Conservation (phyloP, 2,797 vertebrate species). For the Mus spretus region DNA sequence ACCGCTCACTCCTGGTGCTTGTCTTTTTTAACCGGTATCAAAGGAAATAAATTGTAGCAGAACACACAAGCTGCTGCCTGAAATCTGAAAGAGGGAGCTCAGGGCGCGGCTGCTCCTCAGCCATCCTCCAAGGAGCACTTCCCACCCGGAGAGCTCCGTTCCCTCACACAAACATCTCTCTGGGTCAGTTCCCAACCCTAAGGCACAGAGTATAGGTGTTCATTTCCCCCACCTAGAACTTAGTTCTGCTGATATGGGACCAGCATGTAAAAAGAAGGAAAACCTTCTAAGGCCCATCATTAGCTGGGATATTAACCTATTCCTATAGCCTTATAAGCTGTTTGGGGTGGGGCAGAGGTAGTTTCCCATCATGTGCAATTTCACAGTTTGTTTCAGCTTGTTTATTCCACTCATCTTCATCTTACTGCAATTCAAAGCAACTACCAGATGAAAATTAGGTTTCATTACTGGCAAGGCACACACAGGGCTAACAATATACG, state of each 20-base stretch:
- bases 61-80: slow-evolving; percentile 35
- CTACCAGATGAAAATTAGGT: slow-evolving; percentile 91
- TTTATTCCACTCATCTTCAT: slow-evolving; percentile 85
- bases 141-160: slow-evolving; percentile 40
- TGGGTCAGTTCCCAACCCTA: not conserved
- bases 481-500: not conserved
- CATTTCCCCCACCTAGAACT: slow-evolving; percentile 51
- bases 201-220: slow-evolving; percentile 60
- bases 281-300: slow-evolving; percentile 59
- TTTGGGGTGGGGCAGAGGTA: slow-evolving; percentile 86
- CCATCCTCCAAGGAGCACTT: not conserved
- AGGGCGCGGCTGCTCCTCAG: not conserved
- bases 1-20: slow-evolving; percentile 67
- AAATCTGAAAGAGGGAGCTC: slow-evolving; percentile 20
- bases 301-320: slow-evolving; percentile 79
- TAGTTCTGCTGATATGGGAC: slow-evolving; percentile 59
- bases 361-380: slow-evolving; percentile 87
- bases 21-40: slow-evolving; percentile 76
- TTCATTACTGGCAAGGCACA: slow-evolving; percentile 57
- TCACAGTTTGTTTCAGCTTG: slow-evolving; percentile 90
- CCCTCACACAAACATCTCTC: slow-evolving; percentile 78
- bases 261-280: slow-evolving; percentile 33
- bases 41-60: slow-evolving; percentile 76
- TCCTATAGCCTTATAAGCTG: slow-evolving; percentile 83
- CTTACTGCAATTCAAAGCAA: slow-evolving; percentile 90